Conservation (phyloP, 2,888 invertebrate species). For the Oscheius sp. region DNA sequence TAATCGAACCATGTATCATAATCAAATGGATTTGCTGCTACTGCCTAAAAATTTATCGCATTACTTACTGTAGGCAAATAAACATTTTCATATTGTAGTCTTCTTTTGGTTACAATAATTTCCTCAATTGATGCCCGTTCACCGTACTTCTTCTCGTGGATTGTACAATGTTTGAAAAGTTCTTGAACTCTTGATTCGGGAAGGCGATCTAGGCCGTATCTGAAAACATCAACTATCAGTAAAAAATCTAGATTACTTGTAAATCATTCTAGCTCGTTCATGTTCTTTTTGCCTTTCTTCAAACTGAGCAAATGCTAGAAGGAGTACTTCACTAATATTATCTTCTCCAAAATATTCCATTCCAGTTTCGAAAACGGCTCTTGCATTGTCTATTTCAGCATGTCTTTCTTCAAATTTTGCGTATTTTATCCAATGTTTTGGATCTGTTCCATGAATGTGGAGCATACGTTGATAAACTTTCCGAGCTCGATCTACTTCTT, state of each 20-base stretch:
- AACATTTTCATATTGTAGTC: slow-evolving; percentile 88
- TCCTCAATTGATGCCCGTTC: slow-evolving; percentile 93
- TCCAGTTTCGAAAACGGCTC: slow-evolving; percentile 86
- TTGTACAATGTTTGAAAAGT: slow-evolving; percentile 82
- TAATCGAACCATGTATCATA: slow-evolving; percentile 99
- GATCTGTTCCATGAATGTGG: slow-evolving; percentile 91
- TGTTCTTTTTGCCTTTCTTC: slow-evolving; percentile 92
- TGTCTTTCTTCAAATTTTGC: slow-evolving; percentile 89
- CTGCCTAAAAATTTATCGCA: slow-evolving; percentile 80
- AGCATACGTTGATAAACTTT: slow-evolving; percentile 93
- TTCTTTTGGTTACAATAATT: slow-evolving; percentile 96
- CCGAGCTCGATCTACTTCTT: slow-evolving; percentile 93
- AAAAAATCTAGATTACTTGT: slow-evolving; percentile 74
- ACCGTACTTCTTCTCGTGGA: slow-evolving; percentile 98
- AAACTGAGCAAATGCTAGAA: slow-evolving; percentile 95
- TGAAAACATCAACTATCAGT: slow-evolving; percentile 73
- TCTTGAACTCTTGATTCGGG: slow-evolving; percentile 81
- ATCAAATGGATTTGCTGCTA: slow-evolving; percentile 91
- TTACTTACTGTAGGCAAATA: not conserved
- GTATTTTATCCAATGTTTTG: slow-evolving; percentile 97
- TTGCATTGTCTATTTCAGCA: slow-evolving; percentile 88
- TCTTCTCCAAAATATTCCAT: slow-evolving; percentile 98
- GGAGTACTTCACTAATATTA: slow-evolving; percentile 89
- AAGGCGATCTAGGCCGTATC: slow-evolving; percentile 93
- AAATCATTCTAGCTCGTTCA: slow-evolving; percentile 93